Evolutionary conservation across 2,113 vertebrate species (phyloP).

Genomic region (Bos taurus): ARS-UCD2.0 NC_037343.1:67511001-67511500

Average conservation of each 20-base stretch:
- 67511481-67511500: background rate
- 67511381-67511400: background rate
- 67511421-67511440: background rate
- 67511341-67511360: background rate
- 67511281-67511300: background rate
- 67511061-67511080: background rate
- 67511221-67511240: background rate
- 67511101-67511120: background rate
- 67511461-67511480: background rate
- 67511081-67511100: background rate
- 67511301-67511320: background rate
- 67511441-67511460: background rate
- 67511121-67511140: background rate
- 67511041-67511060: background rate
- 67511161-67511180: background rate
- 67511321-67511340: background rate
- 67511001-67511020: background rate
- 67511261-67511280: background rate
- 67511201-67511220: background rate
- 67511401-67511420: background rate
- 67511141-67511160: background rate
- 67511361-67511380: background rate
- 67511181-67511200: background rate
- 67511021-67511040: background rate
- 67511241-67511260: background rate